phyloP scores from a whole-genome alignment of 2,888 invertebrate species.

The Spodoptera littoralis region DNA sequence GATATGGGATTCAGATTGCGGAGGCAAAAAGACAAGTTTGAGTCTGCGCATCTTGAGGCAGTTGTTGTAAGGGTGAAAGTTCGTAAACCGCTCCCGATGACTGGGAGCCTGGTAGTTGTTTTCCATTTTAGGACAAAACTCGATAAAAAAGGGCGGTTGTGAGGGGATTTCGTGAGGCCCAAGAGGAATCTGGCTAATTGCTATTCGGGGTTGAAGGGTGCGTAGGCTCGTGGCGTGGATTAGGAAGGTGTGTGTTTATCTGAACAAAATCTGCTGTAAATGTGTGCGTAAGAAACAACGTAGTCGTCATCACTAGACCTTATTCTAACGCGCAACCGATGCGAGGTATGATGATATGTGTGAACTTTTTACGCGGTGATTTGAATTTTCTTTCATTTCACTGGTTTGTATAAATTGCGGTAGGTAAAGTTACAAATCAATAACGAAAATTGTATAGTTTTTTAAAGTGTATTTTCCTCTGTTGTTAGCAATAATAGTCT shows the following conservation, averaged over 20 bases:
- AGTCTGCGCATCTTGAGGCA: constrained; percentile 84
- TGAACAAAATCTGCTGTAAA: constrained; percentile 23
- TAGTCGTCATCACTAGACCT: constrained; percentile 8
- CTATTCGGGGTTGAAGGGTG: constrained; percentile 72
- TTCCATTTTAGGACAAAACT: constrained; percentile 89
- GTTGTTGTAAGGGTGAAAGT: constrained; percentile 79
- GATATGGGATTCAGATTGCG: constrained; percentile 70
- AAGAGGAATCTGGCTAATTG: constrained; percentile 68
- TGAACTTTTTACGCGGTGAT: neutral
- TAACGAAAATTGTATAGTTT: too few species aligned
- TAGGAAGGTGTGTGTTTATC: constrained; percentile 40
- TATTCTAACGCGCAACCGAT: constrained; percentile 4
- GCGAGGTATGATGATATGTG: too few species aligned
- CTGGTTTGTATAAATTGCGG: too few species aligned
- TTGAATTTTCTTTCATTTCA: neutral
- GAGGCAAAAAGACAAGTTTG: constrained; percentile 75
- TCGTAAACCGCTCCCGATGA: constrained; percentile 68
- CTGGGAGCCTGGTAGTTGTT: constrained; percentile 86
- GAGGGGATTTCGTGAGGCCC: constrained; percentile 54
- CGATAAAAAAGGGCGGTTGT: constrained; percentile 86
- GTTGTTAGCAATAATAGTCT: too few species aligned
- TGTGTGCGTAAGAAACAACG: constrained; percentile 54
- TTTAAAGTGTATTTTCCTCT: too few species aligned
- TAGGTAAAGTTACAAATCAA: too few species aligned
- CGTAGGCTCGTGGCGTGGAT: constrained; percentile 55